A percentile compares a stretch with the other conserved stretches of the same genome.
Conservation (phyloP, 1,140 invertebrate genomes). For the Trichoplusia ni region DNA sequence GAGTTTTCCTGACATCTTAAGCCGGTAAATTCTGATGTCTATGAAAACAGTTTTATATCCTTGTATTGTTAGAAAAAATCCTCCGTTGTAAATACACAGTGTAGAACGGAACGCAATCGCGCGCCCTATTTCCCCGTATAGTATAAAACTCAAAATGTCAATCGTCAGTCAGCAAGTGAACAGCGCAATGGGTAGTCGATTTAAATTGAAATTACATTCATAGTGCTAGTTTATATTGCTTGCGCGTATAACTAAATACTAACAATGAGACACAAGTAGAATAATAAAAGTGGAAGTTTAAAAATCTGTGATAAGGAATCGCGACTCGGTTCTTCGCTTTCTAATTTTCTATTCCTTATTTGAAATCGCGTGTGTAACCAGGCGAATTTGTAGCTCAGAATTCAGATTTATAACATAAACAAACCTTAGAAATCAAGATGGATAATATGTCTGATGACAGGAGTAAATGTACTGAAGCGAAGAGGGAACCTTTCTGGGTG, state of each 20-base stretch:
- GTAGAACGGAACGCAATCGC: slow-evolving; percentile 18
- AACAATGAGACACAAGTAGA: slow-evolving; percentile 68
- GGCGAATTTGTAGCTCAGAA: neutral
- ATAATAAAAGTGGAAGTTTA: slow-evolving; percentile 48
- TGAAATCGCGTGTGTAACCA: slow-evolving; percentile 29
- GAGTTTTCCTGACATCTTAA: neutral
- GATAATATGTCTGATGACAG: slow-evolving; percentile 36
- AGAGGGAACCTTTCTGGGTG: slow-evolving; percentile 85
- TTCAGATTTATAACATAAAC: slow-evolving; percentile 10
- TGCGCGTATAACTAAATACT: slow-evolving; percentile 49
- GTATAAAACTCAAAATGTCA: slow-evolving; percentile 22
- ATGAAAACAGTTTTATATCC: too few relatives aligned
- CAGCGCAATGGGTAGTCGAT: slow-evolving; percentile 35
- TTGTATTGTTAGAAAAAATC: too few relatives aligned
- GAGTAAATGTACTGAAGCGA: slow-evolving; percentile 32
- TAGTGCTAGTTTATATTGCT: slow-evolving; percentile 53
- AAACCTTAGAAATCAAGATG: slow-evolving; percentile 34
- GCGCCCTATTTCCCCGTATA: slow-evolving; percentile 9
- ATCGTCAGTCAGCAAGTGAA: slow-evolving; percentile 50
- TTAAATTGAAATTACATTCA: slow-evolving; percentile 33
- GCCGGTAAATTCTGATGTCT: too few relatives aligned
- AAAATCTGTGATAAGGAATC: slow-evolving; percentile 54
- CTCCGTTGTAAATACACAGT: too few relatives aligned
- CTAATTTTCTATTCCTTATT: slow-evolving; percentile 37
- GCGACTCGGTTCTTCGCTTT: slow-evolving; percentile 50